phyloP scores from a whole-genome alignment of 1,140 invertebrate species.

The Drosophila lini region DNA sequence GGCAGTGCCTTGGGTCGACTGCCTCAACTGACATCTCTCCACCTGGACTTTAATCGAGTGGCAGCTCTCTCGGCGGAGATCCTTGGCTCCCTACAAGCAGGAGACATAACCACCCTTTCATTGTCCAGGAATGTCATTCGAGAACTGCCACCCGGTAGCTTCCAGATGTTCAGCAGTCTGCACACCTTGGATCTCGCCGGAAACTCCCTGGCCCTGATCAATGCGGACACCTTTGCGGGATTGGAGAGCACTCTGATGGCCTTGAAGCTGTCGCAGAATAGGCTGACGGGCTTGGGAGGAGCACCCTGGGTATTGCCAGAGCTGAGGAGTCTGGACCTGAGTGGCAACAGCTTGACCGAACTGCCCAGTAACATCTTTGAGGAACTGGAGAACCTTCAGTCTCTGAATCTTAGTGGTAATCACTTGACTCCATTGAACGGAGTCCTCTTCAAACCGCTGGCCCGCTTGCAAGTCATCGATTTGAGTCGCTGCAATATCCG shows the following conservation, averaged over 20 bases:
- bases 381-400: constrained; percentile 88
- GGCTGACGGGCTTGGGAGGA: constrained; percentile 88
- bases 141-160: constrained; percentile 92
- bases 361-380: constrained; percentile 89
- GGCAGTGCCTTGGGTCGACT: constrained; percentile 90
- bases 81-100: constrained; percentile 86
- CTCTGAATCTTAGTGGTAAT: constrained; percentile 92
- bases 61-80: constrained; percentile 93
- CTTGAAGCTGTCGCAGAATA: constrained; percentile 91
- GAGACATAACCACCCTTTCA: constrained; percentile 85
- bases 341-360: constrained; percentile 91
- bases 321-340: constrained; percentile 90
- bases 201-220: constrained; percentile 90
- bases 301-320: constrained; percentile 88
- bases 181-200: constrained; percentile 90
- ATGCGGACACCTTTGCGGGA: constrained; percentile 90
- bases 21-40: constrained; percentile 89
- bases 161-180: constrained; percentile 91
- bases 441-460: constrained; percentile 87
- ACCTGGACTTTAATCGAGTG: constrained; percentile 94
- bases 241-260: constrained; percentile 90
- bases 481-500: constrained; percentile 90
- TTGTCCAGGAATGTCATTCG: constrained; percentile 94
- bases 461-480: constrained; percentile 88
- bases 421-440: constrained; percentile 87